A percentile compares a stretch with the other conserved stretches of the same genome.
Evolutionary conservation across 2,888 invertebrate species (phyloP).

Genomic region (Leptinotarsa haldemani): DNA sequence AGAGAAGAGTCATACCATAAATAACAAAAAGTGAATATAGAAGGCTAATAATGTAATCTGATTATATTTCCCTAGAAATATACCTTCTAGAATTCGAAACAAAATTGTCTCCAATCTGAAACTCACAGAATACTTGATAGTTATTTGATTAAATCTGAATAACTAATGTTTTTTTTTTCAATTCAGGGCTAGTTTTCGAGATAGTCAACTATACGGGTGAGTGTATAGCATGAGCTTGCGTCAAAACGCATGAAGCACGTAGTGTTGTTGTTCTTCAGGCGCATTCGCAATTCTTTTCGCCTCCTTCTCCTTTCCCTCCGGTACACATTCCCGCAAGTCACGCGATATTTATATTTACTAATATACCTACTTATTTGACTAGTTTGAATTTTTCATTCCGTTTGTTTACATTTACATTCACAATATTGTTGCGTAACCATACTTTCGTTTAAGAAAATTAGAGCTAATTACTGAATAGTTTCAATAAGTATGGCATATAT

Average conservation of each 20-base stretch:
- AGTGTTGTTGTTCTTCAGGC: background rate
- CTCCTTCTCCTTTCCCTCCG: constrained; percentile 21
- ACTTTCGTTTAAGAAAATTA: constrained; percentile 50
- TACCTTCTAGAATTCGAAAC: too few relatives aligned
- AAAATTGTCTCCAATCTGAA: too few relatives aligned
- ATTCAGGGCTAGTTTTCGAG: constrained; percentile 88
- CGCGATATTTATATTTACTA: constrained; percentile 26
- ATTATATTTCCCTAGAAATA: too few relatives aligned
- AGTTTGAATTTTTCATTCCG: constrained; percentile 2
- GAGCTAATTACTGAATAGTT: constrained; percentile 41
- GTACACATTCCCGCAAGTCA: constrained; percentile 28
- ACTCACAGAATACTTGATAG: background rate
- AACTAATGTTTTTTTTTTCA: constrained; percentile 13
- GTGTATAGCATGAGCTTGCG: constrained; percentile 57
- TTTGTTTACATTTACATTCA: constrained; percentile 44
- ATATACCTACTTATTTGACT: constrained; percentile 20
- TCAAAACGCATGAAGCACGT: constrained; percentile 45
- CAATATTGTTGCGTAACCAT: constrained; percentile 45
- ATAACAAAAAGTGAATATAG: too few relatives aligned
- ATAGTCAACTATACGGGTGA: constrained; percentile 90
- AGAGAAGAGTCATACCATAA: too few relatives aligned
- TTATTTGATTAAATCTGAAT: background rate
- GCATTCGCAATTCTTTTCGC: background rate
- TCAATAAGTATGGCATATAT: constrained; percentile 38
- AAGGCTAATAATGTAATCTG: too few relatives aligned